Evolutionary conservation across 2,888 invertebrate species (phyloP), one percentile per base, ranked within the genome.

Genomic region (Acrobasis repandana): DNA sequence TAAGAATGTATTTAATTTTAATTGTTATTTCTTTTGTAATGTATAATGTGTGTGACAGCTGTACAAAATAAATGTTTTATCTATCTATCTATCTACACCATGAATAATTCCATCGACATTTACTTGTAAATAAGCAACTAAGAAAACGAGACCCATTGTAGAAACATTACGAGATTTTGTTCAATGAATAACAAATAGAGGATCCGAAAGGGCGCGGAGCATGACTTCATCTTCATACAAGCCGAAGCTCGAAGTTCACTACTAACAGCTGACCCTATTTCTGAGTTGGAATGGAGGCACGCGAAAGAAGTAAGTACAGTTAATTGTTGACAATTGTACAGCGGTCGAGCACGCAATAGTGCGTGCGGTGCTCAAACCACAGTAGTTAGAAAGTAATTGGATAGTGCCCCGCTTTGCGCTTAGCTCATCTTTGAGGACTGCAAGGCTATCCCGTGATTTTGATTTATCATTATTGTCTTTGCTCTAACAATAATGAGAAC

Each of bases 311-410:
- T 85, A 88, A 85, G 83, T 85, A 79, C 83, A 80, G 79, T 86
- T 90, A 85, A 91, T 91, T 89, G 84, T 82, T 75, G 81, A 86
- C 89, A 88, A 90, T 90, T 90, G 88, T 85, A 85, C 74, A 83
- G 85, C 79, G 80, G 81, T 79, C 73, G 80, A 80, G 86, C 88
- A 93, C 92, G 89, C 93, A 88, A 86, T 82, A 82, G 77, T 74
- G 73, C 72, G 80, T 79, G 80, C 78, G 79, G 80, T 79, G 80
- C 72, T 77, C 73, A 74, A 80, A 82, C 79, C 77, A 75, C 76
- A 77, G 78, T 65, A 66, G 65, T 76, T 77, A 74, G 76, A 71
- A 64, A 67, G 61, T 68, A 60, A 60, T 60, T 60, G 58, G 34
- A 52, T 20, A 54, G 15, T 52, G 14, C 16, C n/a, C 20, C 11